Conservation (phyloP, 2,797 vertebrate genomes). For the Prionace glauca region DNA sequence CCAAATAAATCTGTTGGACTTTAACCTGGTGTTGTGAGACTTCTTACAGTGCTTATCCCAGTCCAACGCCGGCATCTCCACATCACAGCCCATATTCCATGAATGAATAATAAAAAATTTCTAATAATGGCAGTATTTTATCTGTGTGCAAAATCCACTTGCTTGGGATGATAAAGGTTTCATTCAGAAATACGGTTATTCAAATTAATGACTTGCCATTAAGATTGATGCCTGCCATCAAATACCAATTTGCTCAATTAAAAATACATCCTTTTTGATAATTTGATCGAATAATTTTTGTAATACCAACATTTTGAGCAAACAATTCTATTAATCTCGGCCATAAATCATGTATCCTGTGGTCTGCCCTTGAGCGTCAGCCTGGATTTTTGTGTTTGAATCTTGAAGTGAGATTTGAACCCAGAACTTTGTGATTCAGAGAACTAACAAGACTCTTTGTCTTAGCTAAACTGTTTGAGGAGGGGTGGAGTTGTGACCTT, state of each 20-base stretch:
- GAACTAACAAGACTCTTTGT: too few species aligned
- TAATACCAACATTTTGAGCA: neutral
- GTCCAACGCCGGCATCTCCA: too few species aligned
- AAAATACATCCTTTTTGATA: neutral
- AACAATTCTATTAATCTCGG: neutral
- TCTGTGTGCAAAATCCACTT: neutral
- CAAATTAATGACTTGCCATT: neutral
- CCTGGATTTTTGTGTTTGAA: too few species aligned
- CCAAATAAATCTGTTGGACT: too few species aligned
- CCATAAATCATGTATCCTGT: neutral
- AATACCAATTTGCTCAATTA: neutral
- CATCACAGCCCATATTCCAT: too few species aligned
- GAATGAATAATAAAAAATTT: neutral
- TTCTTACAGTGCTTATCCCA: too few species aligned
- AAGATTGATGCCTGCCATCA: neutral
- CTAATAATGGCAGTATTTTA: neutral
- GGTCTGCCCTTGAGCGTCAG: neutral
- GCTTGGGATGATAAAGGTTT: neutral
- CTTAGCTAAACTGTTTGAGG: neutral
- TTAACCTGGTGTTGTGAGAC: too few species aligned
- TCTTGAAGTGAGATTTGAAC: too few species aligned
- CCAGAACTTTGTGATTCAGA: too few species aligned
- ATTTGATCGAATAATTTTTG: neutral
- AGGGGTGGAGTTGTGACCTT: neutral
- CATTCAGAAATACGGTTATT: neutral